Evolutionary conservation across 2,888 invertebrate species (phyloP).

Genomic region (Leptura quadrifasciata): DNA sequence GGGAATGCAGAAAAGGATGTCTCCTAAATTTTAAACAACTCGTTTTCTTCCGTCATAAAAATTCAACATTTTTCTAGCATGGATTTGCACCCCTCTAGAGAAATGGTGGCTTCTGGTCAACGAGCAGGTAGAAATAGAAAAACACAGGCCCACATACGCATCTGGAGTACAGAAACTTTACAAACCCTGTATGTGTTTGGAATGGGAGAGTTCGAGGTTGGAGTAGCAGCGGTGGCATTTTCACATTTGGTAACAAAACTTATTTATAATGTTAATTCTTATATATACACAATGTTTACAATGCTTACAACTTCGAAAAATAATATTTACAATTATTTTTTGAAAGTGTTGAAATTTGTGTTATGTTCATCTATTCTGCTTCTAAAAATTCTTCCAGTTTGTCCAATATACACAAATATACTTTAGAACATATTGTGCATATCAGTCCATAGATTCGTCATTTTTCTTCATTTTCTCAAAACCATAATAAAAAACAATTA

Average conservation of each 20-base stretch:
- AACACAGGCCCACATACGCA: slow-evolving; percentile 91
- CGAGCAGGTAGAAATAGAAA: slow-evolving; percentile 88
- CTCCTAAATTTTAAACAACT: background rate
- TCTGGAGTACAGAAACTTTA: slow-evolving; percentile 93
- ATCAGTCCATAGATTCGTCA: no score
- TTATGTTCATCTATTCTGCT: background rate
- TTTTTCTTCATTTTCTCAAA: no score
- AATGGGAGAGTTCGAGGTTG: slow-evolving; percentile 91
- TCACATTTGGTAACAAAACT: slow-evolving; percentile 83
- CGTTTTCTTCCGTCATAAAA: no score
- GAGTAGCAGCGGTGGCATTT: slow-evolving; percentile 92
- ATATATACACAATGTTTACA: background rate
- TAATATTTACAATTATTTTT: no score
- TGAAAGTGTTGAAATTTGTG: background rate
- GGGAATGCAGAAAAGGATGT: no score
- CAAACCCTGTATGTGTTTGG: slow-evolving; percentile 93
- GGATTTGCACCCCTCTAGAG: slow-evolving; percentile 91
- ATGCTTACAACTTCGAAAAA: no score
- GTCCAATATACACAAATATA: no score
- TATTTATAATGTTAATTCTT: background rate
- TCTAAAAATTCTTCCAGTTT: no score
- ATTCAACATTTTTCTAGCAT: slow-evolving; percentile 82
- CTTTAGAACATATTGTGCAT: no score
- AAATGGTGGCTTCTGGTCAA: slow-evolving; percentile 93
- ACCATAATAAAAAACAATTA: no score